Base-by-base conservation (phyloP, 2,888 invertebrate genomes). In the Caenorhabditis auriculariae region DNA sequence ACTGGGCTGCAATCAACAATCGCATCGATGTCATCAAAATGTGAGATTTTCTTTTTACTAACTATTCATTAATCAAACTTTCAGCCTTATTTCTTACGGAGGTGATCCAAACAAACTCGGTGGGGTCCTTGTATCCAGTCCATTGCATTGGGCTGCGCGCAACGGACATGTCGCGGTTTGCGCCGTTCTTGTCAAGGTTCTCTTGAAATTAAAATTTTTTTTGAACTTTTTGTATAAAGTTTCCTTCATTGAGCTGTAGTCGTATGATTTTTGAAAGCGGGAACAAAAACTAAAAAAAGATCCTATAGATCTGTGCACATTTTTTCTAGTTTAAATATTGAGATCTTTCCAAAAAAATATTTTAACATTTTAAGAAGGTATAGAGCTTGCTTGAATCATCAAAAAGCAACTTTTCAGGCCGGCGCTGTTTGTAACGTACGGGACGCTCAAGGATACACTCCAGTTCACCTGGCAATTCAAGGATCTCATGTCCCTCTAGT, bases 1-100 rank as follows among this genome's bases (percentile, higher is more conserved):
- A 98, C 83, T 99, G 98, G 98, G 96, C 96, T 32, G 90, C 98
- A 24, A 98, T 98, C 81, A 98, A 98, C 84, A 98, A 96, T 85
- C 87, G 95, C 53, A 39, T 68, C 9, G 55, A 65, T 17, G 51
- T 63, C 42, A 56, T 60, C 9, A 39, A 44, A 51, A 39, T 61
- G 67, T 69, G 37, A 50, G 60, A 12, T 26, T 21, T 1, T 42
- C 15, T 19, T 15, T 19, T 43, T 28, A 43, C 19, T 12, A 19
- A 24, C 24, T 26, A 9, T 19, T 53, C 15, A 32, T 23, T 32
- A 38, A 35, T n/a, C 17, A 27, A 26, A 28, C 6, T 54, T 66
- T 6, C 57, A 68, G 70, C 32, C 53, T 71, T 5, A 48, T 71
- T 12, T 46, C 52, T 4, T 90, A 90, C 81, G 93, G 91, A 48